Conservation (phyloP, 1,140 invertebrate genomes). For the Papilio glaucus region DNA sequence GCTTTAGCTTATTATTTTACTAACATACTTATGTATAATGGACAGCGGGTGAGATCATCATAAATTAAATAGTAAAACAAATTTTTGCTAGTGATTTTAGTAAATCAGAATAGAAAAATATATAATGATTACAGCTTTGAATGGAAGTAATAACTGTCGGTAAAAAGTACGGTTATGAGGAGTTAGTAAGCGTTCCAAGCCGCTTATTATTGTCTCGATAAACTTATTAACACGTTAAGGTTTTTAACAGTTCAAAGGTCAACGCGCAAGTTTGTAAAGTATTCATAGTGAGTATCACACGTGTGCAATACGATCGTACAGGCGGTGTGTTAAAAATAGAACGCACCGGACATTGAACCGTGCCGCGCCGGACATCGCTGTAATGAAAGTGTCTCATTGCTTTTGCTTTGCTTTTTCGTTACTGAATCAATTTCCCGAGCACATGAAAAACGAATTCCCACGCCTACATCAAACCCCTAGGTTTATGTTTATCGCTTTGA, state of each 20-base stretch:
- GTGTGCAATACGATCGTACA: constrained; percentile 55
- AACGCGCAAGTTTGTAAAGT: constrained; percentile 45
- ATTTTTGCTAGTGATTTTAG: too few species aligned
- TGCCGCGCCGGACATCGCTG: constrained; percentile 60
- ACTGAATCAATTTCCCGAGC: constrained; percentile 47
- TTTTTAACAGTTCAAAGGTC: constrained; percentile 48
- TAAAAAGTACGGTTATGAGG: too few species aligned
- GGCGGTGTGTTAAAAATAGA: constrained; percentile 71
- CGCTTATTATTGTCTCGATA: neutral
- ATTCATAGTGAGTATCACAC: constrained; percentile 60
- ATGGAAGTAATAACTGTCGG: too few species aligned
- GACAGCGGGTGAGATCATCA: too few species aligned
- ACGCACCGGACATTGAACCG: constrained; percentile 74
- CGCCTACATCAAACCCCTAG: constrained; percentile 8
- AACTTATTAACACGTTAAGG: constrained; percentile 5
- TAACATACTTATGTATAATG: too few species aligned
- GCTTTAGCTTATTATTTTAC: too few species aligned
- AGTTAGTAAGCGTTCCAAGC: constrained; percentile 15
- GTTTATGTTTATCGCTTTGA: constrained; percentile 7
- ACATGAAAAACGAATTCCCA: neutral
- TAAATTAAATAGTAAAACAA: too few species aligned
- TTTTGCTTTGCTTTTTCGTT: constrained; percentile 51
- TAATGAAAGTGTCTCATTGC: constrained; percentile 72
- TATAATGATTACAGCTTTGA: too few species aligned
- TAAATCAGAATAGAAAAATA: too few species aligned